These are phyloP conservation scores for Tupaia chinensis DNA, from an alignment of 2,113 vertebrate genomes.

Conservation along the genomic window DNA sequence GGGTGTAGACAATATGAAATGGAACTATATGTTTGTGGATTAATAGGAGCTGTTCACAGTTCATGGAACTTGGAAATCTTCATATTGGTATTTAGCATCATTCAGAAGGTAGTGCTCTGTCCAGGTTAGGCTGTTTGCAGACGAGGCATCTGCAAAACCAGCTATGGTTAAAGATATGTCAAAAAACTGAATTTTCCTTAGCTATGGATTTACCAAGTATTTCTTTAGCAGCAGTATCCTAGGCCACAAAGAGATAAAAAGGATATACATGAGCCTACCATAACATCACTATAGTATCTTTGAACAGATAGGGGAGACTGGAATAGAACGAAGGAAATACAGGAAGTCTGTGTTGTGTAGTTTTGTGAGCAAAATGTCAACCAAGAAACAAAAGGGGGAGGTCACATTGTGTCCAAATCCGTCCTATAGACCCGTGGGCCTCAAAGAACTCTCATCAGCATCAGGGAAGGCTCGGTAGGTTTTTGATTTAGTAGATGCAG, in stretches of 20 bases:
- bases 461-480: neutral
- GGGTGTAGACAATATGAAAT: neutral
- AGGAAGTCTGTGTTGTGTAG: neutral
- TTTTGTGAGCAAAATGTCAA: neutral
- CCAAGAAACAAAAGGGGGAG: neutral
- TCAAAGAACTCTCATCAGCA: neutral
- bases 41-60: neutral
- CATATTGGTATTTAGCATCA: neutral
- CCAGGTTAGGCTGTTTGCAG: neutral
- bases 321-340: neutral
- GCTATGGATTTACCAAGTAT: neutral
- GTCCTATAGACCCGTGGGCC: neutral
- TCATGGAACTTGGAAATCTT: neutral
- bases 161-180: neutral
- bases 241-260: neutral
- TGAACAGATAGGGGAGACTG: neutral
- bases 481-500: neutral
- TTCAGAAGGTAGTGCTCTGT: neutral
- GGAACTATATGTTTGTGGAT: neutral
- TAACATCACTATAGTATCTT: neutral
- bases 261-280: neutral
- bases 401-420: neutral
- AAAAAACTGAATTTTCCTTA: neutral
- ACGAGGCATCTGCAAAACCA: neutral
- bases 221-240: neutral